Conservation (phyloP, 2,113 vertebrate species). For the Coreoperca whiteheadi region DNA sequence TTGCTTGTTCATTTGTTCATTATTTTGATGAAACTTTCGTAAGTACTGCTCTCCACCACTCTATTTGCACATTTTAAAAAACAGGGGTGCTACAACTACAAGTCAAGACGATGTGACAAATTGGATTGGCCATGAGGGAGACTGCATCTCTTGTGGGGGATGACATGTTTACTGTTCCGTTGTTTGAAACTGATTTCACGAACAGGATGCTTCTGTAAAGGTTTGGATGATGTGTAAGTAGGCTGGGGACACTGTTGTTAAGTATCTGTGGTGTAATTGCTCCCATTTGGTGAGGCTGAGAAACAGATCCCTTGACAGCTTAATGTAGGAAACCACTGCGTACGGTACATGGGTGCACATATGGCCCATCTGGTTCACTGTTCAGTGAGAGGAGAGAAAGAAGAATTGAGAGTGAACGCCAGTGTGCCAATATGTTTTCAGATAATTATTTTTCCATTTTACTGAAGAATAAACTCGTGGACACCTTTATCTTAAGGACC, state of each 20-base stretch:
- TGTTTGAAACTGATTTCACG: slow-evolving; percentile 62
- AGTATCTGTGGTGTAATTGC: slow-evolving; percentile 82
- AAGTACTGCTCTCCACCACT: background rate
- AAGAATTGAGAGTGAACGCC: slow-evolving; percentile 16
- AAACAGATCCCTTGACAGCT: slow-evolving; percentile 75
- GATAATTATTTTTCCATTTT: slow-evolving; percentile 6
- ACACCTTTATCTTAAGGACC: slow-evolving; percentile 10
- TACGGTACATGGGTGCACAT: slow-evolving; percentile 58
- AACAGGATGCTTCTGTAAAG: slow-evolving; percentile 71
- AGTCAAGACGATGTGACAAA: slow-evolving; percentile 23
- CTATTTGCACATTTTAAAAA: background rate
- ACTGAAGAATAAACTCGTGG: background rate
- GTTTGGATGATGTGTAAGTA: slow-evolving; percentile 79
- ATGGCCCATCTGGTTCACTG: slow-evolving; percentile 61
- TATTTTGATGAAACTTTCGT: background rate
- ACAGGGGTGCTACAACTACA: background rate
- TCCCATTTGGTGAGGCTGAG: slow-evolving; percentile 76
- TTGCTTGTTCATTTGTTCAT: background rate
- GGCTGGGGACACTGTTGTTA: slow-evolving; percentile 71
- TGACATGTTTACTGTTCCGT: slow-evolving; percentile 43
- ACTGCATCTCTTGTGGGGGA: slow-evolving; percentile 13
- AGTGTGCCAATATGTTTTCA: slow-evolving; percentile 21
- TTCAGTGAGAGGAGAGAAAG: slow-evolving; percentile 11
- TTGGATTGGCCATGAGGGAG: slow-evolving; percentile 25
- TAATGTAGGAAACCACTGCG: slow-evolving; percentile 70